Base-by-base conservation (phyloP, 1,140 invertebrate genomes). In the Monomorium pharaonis region DNA sequence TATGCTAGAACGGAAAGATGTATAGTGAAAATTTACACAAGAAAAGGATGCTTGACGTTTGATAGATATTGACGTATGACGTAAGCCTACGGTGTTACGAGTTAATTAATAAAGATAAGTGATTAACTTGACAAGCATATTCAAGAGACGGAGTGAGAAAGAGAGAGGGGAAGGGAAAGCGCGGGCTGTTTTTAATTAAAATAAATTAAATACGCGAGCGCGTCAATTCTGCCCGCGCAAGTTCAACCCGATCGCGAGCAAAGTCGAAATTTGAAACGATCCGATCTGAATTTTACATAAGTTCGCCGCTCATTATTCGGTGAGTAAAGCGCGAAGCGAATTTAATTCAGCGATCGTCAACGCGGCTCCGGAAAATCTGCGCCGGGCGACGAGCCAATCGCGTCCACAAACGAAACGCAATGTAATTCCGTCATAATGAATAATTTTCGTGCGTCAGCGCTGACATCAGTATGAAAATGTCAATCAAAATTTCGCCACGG, bases 11-110 rank as follows among this genome's bases (percentile, higher is more conserved):
- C 18, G 77, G 54, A 47, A 42, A 81, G 65, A 72, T 81, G 9
- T 44, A 42, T 58, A 33, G n/a, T 69, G 24, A 27, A 72, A 72
- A 81, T 81, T 70, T 42, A 24, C 21, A 69, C 49, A 70, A 72
- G 69, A 70, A n/a, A n/a, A 42, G 16, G 5, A n/a, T 30, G 30
- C 3, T 33, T 37, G 76, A 65, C 27, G 49, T 37, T 33, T 67
- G 77, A 69, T 44, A 69, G 51, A 69, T 54, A 12, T 80, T 49
- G n/a, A 69, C 24, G 21, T 56, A 30, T 81, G 77, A 81, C 63
- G 77, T 33, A 49, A 65, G 18, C 14, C 30, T 16, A 24, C 44
- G 3, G 16, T 14, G 3, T 21, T 80, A 21, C 24, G 6, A 30
- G 7, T 70, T 81, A 70, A 70, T 81, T 56, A 81, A 70, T 56